Evolutionary conservation across 1,140 invertebrate genomes (phyloP), one percentile per base, ranked within the genome.

Genomic region (Eubasilissa regina): DNA sequence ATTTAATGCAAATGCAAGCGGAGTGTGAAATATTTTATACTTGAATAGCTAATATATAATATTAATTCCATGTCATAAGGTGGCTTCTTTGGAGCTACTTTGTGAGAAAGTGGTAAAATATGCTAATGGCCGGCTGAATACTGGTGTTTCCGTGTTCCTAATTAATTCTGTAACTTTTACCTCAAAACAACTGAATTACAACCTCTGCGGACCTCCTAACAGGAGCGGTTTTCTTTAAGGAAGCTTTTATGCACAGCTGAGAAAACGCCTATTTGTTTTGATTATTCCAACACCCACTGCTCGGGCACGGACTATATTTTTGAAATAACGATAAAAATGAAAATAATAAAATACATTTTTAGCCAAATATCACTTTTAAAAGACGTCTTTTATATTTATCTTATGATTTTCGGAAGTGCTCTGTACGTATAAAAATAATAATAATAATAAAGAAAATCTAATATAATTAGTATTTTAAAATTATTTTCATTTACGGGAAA

Each of bases 101-200:
- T 66, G 44, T 55, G 75, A 77, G 60, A 77, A 68, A 77, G 75
- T 68, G 75, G 75, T 51, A 35, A 68, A 68, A 77, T 77, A 77
- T 77, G 75, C 60, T 77, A 77, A 77, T 77, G 35, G 53, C 17
- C 13, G 8, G 45, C 58, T 21, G 73, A 75, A 60, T 77, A 77
- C 75, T 77, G 66, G 60, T 77, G 75, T 77, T 64, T 53, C 62
- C 75, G 45, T 77, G 75, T 77, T 77, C 47, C 60, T 77, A 77
- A 77, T 77, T 77, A 77, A 77, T 77, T 64, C 60, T 51, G 51
- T 66, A 64, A 53, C 75, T 77, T 77, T 77, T 48, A 66, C 60
- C 55, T 58, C 72, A 74, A 74, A 74, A 74, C 55, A 74, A 74
- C 72, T 44, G 51, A 74, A 74, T 74, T 74, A 74, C 55, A 56